Conservation (phyloP, 1,140 invertebrate species). For the Fopius arisanus region DNA sequence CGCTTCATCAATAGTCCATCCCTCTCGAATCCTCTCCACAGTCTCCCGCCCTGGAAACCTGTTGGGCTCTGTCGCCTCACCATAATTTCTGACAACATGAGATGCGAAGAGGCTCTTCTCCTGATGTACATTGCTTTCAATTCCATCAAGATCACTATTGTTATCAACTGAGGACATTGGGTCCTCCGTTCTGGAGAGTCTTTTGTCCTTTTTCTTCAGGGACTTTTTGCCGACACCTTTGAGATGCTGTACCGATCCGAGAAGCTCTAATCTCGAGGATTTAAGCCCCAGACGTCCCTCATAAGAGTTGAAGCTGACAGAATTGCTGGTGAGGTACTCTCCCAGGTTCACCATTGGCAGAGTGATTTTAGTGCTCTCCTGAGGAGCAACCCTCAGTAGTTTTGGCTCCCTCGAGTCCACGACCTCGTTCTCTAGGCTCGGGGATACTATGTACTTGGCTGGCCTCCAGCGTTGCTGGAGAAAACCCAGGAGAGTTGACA, state of each 20-base stretch:
- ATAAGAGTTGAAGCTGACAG: constrained; percentile 77
- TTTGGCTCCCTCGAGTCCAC: constrained; percentile 40
- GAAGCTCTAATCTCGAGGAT: constrained; percentile 56
- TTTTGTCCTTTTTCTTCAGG: constrained; percentile 58
- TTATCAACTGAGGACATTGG: constrained; percentile 49
- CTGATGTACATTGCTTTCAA: constrained; percentile 45
- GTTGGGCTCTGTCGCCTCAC: constrained; percentile 43
- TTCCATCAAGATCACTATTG: constrained; percentile 56
- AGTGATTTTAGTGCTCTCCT: constrained; percentile 69
- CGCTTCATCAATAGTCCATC: constrained; percentile 80
- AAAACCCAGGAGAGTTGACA: constrained; percentile 78
- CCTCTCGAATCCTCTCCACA: constrained; percentile 72
- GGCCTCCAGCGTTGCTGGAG: constrained; percentile 81
- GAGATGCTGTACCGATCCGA: constrained; percentile 58
- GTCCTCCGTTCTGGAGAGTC: constrained; percentile 40
- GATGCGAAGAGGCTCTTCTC: constrained; percentile 43
- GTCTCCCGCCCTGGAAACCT: constrained; percentile 63
- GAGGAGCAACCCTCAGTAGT: constrained; percentile 64
- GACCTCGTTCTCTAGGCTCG: constrained; percentile 40
- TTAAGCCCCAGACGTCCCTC: constrained; percentile 72
- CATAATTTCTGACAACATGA: neutral
- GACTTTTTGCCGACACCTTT: constrained; percentile 59
- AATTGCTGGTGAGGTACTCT: constrained; percentile 77
- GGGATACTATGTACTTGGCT: constrained; percentile 66
- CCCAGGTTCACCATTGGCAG: constrained; percentile 76